phyloP scores from a whole-genome alignment of 2,113 vertebrate genomes.

The Acrocephalus arundinaceus region DNA sequence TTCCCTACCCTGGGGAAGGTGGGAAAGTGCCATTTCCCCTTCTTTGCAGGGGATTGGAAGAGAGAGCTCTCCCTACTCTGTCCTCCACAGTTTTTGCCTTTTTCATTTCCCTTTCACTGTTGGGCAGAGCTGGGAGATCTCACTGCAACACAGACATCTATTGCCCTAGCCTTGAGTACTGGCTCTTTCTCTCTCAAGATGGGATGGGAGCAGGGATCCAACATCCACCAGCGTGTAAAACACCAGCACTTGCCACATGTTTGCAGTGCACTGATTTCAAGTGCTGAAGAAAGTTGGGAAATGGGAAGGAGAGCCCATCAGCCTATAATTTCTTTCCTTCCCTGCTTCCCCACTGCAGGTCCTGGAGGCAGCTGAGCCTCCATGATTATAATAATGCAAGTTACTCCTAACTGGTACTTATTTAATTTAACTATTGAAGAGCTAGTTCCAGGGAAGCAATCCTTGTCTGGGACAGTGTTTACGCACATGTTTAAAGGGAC shows the following conservation, averaged over 20 bases:
- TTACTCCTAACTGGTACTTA: neutral
- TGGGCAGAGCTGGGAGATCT: neutral
- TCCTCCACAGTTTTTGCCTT: neutral
- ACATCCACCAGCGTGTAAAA: neutral
- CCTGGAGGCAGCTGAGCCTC: neutral
- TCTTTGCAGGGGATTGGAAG: neutral
- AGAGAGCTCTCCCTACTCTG: neutral
- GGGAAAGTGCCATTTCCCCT: neutral
- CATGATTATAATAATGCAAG: neutral
- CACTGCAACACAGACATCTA: neutral
- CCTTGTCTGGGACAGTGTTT: neutral
- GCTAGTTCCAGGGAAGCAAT: neutral
- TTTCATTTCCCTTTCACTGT: neutral
- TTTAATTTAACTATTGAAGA: neutral
- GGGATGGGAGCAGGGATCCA: neutral
- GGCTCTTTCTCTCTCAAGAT: neutral
- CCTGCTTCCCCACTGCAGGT: neutral
- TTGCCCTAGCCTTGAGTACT: neutral
- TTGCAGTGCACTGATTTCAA: neutral
- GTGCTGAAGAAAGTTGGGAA: neutral
- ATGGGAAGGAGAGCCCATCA: neutral
- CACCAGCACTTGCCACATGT: neutral
- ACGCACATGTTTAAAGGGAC: neutral
- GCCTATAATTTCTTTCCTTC: neutral
- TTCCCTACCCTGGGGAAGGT: neutral